phyloP scores from a whole-genome alignment of 2,113 vertebrate genomes.

The Cryptoleucopteryx plumbea region DNA sequence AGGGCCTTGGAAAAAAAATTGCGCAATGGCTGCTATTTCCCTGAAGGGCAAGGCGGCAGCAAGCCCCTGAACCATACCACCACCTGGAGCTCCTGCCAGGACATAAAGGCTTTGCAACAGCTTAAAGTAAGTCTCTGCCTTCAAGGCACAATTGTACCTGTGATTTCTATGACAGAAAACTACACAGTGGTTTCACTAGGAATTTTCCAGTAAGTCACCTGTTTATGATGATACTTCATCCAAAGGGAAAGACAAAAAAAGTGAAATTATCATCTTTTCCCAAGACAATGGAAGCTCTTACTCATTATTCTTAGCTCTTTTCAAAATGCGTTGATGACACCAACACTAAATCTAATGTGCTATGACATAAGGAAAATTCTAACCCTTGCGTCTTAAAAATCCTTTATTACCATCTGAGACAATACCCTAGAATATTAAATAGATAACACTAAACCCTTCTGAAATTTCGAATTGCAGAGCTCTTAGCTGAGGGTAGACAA shows the following conservation, averaged over 20 bases:
- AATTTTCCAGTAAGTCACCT: background rate
- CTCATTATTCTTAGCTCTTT: background rate
- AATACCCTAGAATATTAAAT: slow-evolving; percentile 20
- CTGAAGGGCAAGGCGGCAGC: background rate
- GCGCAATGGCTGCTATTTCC: background rate
- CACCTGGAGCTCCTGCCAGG: background rate
- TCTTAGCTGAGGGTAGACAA: background rate
- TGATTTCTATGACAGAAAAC: background rate
- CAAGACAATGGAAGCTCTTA: background rate
- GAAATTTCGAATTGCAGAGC: background rate
- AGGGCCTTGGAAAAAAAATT: background rate
- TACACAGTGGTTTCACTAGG: background rate
- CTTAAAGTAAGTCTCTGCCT: background rate
- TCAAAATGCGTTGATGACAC: slow-evolving; percentile 1
- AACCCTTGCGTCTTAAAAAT: slow-evolving; percentile 11
- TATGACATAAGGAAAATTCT: background rate
- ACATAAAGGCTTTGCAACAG: background rate
- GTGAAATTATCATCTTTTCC: background rate
- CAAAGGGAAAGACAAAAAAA: background rate
- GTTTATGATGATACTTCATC: background rate
- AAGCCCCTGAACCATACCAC: background rate
- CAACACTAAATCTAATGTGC: slow-evolving; percentile 5
- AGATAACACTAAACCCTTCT: background rate
- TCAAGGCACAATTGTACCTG: background rate
- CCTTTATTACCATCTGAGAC: background rate